Evolutionary conservation across 2,113 vertebrate genomes (phyloP).

Genomic region (Mesocricetus auratus): DNA sequence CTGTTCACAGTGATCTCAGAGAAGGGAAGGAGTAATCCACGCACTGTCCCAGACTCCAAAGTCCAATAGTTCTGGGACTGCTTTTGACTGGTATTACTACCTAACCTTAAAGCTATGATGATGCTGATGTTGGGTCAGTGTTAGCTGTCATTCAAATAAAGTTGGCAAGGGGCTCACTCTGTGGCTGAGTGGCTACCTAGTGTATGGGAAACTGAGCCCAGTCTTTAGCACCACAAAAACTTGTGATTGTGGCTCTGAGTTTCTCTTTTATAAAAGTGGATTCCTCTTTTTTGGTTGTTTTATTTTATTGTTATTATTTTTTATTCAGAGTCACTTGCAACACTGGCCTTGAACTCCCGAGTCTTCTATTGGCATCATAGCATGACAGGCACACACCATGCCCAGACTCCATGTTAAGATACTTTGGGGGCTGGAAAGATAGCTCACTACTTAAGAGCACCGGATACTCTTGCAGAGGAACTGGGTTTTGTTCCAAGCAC

Average conservation of each 20-base stretch:
- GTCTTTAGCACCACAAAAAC: background rate
- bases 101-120: background rate
- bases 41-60: background rate
- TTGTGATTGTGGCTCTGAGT: background rate
- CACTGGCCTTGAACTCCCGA: background rate
- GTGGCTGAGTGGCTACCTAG: background rate
- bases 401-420: background rate
- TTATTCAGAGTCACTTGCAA: background rate
- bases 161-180: too few relatives aligned
- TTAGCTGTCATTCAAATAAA: slow-evolving; percentile 5
- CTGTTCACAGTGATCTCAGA: background rate
- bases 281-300: background rate
- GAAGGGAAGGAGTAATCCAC: slow-evolving; percentile 8
- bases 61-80: background rate
- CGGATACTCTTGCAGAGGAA: background rate
- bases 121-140: background rate
- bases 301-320: background rate
- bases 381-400: too few relatives aligned
- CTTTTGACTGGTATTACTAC: background rate
- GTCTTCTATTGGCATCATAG: background rate
- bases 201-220: background rate
- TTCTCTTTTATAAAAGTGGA: background rate
- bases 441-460: background rate
- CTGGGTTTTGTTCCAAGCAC: background rate
- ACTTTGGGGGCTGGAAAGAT: background rate